These are phyloP conservation scores for Tetraodon nigroviridis DNA, from an alignment of 2,113 vertebrate species.

Conservation along the genomic window DNA sequence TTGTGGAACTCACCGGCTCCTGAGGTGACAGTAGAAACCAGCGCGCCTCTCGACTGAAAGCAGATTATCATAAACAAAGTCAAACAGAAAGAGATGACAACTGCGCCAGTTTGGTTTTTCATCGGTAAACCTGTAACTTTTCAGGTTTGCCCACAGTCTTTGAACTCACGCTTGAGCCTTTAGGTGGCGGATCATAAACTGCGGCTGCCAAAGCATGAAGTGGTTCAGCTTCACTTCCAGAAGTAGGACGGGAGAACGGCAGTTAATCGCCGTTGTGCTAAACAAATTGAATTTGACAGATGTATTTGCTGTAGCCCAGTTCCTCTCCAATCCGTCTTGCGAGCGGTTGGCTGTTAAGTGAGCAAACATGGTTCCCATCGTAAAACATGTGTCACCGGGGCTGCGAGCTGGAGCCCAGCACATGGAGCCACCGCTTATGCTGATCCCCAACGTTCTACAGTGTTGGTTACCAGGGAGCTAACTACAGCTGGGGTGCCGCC, in stretches of 20 bases:
- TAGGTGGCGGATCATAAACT: not conserved
- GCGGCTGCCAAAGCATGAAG: not conserved
- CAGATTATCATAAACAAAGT: no score
- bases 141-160: no score
- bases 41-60: no score
- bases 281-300: constrained; percentile 27
- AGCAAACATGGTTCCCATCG: constrained; percentile 35
- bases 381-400: constrained; percentile 14
- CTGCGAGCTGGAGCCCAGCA: not conserved
- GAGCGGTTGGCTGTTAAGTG: constrained; percentile 25
- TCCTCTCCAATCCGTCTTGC: constrained; percentile 14
- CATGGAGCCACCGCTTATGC: not conserved
- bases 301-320: constrained; percentile 30
- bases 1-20: no score
- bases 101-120: no score
- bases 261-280: constrained; percentile 20
- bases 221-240: not conserved
- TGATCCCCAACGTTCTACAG: constrained; percentile 4
- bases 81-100: no score
- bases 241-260: not conserved
- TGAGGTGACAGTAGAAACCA: no score
- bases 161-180: no score
- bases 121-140: no score
- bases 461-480: not conserved
- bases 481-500: not conserved